Evolutionary conservation across 1,140 invertebrate species (phyloP), one percentile per base, ranked within the genome.

Genomic region (Oscheius sp.): DNA sequence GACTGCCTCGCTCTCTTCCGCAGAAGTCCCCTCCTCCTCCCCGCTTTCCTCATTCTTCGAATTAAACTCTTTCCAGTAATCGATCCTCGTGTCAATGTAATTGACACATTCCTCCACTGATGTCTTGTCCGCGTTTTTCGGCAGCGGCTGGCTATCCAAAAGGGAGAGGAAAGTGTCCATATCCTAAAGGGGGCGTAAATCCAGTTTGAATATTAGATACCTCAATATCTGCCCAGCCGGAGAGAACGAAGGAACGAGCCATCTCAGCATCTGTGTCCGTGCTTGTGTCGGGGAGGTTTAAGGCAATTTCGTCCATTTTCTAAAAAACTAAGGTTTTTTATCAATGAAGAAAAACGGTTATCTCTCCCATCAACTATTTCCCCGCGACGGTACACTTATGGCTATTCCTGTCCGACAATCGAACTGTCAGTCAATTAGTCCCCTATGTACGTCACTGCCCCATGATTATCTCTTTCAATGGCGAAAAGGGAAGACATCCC

Each of bases 161-260:
- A 63, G 61, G 23, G 61, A 63, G 7, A 63, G 32, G 29, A 63
- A 63, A 13, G 61, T 63, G 10, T 34, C 32, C 61, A 63, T 34
- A 63, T 63, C 61, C 15, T 59, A 31, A 59, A 59, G 23, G 13
- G 13, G 10, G 13, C 23, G 10, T 15, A 59, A 10, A 59, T 15
- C 13, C 13, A 59, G 23, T 13, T 13, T 23, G 29, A 20, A 59
- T 15, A 28, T 59, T 15, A 28, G 20, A 13, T 23, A 59, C 55
- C 55, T 63, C 61, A 10, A 63, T 38, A 7, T 63, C 36, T 13
- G 32, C 15, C 61, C 61, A 63, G 15, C 61, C 61, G 13, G 32
- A 36, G 4, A 63, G 36, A 7, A 63, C 61, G 29, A 63, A 63
- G 18, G 61, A 63, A n/a, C 61, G 31, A 15, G 61, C 61, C 61